phyloP scores from a whole-genome alignment of 1,140 invertebrate genomes.

The Helicoverpa armigera region DNA sequence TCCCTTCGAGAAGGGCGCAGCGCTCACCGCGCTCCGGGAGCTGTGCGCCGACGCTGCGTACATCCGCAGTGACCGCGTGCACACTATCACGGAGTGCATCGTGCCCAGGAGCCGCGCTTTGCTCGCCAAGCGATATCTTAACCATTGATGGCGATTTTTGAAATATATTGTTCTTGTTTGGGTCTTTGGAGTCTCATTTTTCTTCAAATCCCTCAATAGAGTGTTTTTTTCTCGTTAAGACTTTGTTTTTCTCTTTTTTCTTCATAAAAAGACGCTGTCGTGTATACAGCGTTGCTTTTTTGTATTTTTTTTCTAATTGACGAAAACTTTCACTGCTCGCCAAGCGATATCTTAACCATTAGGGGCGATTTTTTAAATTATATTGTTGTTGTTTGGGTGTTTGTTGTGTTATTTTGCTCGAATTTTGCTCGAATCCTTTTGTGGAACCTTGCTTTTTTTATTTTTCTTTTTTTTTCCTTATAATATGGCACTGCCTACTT shows the following conservation, averaged over 20 bases:
- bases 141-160: slow-evolving; percentile 45
- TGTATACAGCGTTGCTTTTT: too few relatives aligned
- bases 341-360: slow-evolving; percentile 65
- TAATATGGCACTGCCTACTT: too few relatives aligned
- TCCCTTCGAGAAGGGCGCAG: slow-evolving; percentile 59
- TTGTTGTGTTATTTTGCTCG: background rate
- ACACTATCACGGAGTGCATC: slow-evolving; percentile 69
- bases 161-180: background rate
- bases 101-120: slow-evolving; percentile 70
- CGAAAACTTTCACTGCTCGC: too few relatives aligned
- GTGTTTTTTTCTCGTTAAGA: too few relatives aligned
- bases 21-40: slow-evolving; percentile 56
- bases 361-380: background rate
- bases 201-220: too few relatives aligned
- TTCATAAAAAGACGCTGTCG: too few relatives aligned
- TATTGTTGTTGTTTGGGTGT: background rate
- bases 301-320: too few relatives aligned
- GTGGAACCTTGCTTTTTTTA: too few relatives aligned
- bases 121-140: slow-evolving; percentile 69
- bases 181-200: background rate
- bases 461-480: too few relatives aligned
- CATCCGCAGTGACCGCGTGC: slow-evolving; percentile 71
- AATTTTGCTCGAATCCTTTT: too few relatives aligned
- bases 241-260: too few relatives aligned
- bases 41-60: slow-evolving; percentile 70